Evolutionary conservation across 2,888 invertebrate species (phyloP).

Genomic region (Mantis religiosa): DNA sequence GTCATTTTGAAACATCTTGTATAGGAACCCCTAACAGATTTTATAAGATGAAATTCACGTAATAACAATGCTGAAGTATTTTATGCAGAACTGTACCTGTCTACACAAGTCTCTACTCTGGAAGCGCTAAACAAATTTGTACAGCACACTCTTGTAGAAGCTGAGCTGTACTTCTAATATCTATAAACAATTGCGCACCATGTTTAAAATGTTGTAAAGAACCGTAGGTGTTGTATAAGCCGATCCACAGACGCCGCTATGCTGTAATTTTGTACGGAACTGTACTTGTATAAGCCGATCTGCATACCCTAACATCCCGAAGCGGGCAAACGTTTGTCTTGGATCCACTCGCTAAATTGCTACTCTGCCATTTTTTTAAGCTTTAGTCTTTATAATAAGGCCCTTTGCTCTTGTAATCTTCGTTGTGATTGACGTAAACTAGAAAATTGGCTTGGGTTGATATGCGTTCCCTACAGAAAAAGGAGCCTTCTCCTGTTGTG

Average conservation of each 20-base stretch:
- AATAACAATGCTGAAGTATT: no score
- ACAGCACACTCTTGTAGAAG: no score
- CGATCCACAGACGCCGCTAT: not conserved
- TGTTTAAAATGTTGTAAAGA: not conserved
- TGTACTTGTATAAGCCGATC: constrained; percentile 3
- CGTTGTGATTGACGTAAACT: constrained; percentile 8
- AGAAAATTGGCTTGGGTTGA: constrained; percentile 5
- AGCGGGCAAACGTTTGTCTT: not conserved
- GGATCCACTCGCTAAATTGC: not conserved
- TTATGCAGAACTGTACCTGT: not conserved
- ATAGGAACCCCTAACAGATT: no score
- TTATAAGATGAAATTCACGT: no score
- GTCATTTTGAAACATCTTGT: no score
- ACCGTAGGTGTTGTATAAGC: not conserved
- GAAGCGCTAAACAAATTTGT: no score
- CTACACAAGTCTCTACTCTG: not conserved
- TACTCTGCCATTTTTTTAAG: not conserved
- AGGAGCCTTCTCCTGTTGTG: not conserved
- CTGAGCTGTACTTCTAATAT: not conserved
- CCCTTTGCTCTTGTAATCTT: not conserved
- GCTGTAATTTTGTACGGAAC: no score
- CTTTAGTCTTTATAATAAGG: constrained; percentile 8
- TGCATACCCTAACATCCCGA: not conserved
- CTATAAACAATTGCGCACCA: not conserved
- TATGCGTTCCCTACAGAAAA: not conserved